Base-by-base conservation (phyloP, 1,140 invertebrate species). In the Cotesia vestalis region DNA sequence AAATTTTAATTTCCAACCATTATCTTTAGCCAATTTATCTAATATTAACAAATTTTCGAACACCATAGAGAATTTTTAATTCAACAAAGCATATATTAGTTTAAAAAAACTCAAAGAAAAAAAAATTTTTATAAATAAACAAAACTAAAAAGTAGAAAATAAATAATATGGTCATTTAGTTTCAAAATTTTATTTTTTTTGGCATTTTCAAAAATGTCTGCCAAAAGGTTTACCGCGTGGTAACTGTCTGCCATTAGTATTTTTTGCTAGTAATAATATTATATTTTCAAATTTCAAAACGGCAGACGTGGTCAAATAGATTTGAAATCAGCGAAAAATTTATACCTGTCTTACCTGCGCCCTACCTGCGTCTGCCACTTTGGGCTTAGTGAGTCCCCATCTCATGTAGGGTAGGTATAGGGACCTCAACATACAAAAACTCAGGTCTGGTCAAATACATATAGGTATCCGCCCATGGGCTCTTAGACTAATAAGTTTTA, bases 161-260 rank as follows among this genome's bases (percentile, higher is more conserved):
- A n/a, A n/a, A n/a, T n/a, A n/a, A n/a, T n/a, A 12, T 27, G 60
- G 52, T 73, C 11, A 61, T 79, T 55, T 83, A 77, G 0, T 73
- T 63, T 82, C 76, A n/a, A 76, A 14, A 4, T 57, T 57, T 57
- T 57, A 55, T 1, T n/a, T n/a, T 57, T 57, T 57, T 57, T 57
- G 0, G 4, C 14, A 57, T 20, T 57, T 57, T 57, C 17, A 20
- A 57, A 57, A 57, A 0, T n/a, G 53, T 57, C 53, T 57, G 53
- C 53, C 53, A 57, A 0, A n/a, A 57, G 0, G 53, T 59, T 17
- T 0, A n/a, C 0, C 53, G 53, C 53, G 17, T 20, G 53, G 17
- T 57, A 57, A 57, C 1, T 0, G 53, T 57, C 53, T 57, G 53
- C 53, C 53, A 57, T 57, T 57, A 0, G 0, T 57, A 57, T 57